These are phyloP conservation scores for Mirounga angustirostris DNA, from an alignment of 2,113 vertebrate genomes.

Conservation along the genomic window DNA sequence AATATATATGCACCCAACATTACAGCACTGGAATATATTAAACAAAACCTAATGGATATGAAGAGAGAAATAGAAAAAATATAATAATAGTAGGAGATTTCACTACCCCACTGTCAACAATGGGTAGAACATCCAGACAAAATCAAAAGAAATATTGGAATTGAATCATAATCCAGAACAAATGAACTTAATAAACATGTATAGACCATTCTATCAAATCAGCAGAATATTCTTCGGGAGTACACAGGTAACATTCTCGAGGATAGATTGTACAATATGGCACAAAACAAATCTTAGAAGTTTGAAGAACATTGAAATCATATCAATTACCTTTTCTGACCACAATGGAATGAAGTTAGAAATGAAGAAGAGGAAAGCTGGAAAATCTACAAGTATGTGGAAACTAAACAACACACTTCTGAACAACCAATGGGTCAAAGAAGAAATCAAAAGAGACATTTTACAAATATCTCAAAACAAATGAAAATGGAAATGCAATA, in stretches of 20 bases:
- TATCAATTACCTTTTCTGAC: not conserved
- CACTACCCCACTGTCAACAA: not conserved
- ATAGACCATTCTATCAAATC: not conserved
- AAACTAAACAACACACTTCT: not conserved
- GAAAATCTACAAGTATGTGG: not conserved
- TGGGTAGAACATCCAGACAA: not conserved
- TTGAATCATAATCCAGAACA: not conserved
- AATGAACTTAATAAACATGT: not conserved
- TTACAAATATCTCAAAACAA: not conserved
- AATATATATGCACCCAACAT: not conserved
- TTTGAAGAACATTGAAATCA: not conserved
- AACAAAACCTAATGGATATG: not conserved
- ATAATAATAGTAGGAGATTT: not conserved
- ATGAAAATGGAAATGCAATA: not conserved
- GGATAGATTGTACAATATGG: not conserved
- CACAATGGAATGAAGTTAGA: not conserved
- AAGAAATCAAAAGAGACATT: not conserved
- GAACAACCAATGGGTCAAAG: not conserved
- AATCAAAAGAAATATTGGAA: not conserved
- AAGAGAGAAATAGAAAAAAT: not conserved
- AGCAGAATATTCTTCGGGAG: not conserved
- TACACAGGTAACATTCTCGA: not conserved
- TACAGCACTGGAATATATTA: not conserved
- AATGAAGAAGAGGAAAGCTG: not conserved
- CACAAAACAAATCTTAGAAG: not conserved